Conservation (phyloP, 2,113 vertebrate species). For the Emydocephalus ijimae region DNA sequence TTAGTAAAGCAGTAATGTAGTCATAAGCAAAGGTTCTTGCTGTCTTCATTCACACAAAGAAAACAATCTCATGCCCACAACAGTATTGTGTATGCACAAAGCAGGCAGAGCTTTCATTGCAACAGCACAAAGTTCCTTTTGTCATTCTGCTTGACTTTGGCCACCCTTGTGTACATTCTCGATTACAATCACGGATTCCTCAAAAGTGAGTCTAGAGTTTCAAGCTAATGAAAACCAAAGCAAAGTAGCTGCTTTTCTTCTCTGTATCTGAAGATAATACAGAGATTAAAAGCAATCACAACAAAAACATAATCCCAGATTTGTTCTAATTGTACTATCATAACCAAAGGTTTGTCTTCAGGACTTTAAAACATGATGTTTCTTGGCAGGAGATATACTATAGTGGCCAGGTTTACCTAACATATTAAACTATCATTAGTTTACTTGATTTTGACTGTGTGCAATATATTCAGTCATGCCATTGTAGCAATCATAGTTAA, state of each 20-base stretch:
- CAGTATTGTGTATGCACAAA: neutral
- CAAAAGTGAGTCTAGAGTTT: neutral
- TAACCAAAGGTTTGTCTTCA: neutral
- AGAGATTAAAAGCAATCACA: neutral
- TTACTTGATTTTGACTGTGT: neutral
- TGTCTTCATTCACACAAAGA: neutral
- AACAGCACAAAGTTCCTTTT: neutral
- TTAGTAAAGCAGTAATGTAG: neutral
- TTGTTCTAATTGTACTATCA: neutral
- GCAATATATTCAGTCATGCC: neutral
- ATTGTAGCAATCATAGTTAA: neutral
- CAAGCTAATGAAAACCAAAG: neutral
- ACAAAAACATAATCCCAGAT: neutral
- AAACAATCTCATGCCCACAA: neutral
- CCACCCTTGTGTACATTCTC: neutral
- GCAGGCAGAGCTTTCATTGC: neutral
- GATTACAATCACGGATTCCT: neutral
- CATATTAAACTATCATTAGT: neutral
- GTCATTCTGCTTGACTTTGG: neutral
- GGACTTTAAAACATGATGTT: neutral
- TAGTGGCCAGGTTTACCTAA: neutral
- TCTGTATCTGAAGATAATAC: neutral
- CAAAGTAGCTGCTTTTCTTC: neutral
- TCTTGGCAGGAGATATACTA: neutral
- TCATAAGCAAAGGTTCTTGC: neutral